Evolutionary conservation across 2,888 invertebrate species (phyloP).

Genomic region (Conops quadrifasciatus): DNA sequence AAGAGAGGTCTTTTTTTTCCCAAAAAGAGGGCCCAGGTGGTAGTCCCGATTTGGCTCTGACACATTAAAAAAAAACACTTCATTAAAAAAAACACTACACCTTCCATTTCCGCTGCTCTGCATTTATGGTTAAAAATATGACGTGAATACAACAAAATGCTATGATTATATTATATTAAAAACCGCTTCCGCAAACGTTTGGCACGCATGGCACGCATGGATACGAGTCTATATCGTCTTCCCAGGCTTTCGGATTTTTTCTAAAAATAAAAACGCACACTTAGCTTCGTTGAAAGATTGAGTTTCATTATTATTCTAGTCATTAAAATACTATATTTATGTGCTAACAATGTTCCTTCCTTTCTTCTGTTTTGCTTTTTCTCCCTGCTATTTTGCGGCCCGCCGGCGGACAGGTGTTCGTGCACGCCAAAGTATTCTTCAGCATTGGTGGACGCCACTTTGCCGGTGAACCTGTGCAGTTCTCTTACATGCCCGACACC

Average conservation of each 20-base stretch:
- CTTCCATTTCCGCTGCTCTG: constrained; percentile 20
- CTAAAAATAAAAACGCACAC: too few species aligned
- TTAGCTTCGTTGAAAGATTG: not conserved
- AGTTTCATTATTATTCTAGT: constrained; percentile 11
- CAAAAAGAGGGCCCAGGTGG: too few species aligned
- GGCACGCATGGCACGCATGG: too few species aligned
- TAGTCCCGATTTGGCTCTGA: too few species aligned
- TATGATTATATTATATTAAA: not conserved
- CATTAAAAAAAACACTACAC: too few species aligned
- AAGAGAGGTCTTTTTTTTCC: too few species aligned
- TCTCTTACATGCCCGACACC: constrained; percentile 79
- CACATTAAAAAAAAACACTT: too few species aligned
- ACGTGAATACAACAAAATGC: not conserved
- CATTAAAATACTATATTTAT: not conserved
- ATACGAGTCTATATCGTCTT: too few species aligned
- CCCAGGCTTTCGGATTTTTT: too few species aligned
- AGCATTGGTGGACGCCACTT: constrained; percentile 78
- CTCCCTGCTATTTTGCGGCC: not conserved
- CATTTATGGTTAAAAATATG: constrained; percentile 21
- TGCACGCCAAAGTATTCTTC: constrained; percentile 79
- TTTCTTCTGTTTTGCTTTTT: constrained; percentile 7
- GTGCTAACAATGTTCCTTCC: constrained; percentile 8
- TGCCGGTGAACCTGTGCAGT: constrained; percentile 76
- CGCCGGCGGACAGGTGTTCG: constrained; percentile 73
- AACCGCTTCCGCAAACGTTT: constrained; percentile 3